Base-by-base conservation (phyloP, 1,140 invertebrate species). In the Acyrthosiphon pisum region DNA sequence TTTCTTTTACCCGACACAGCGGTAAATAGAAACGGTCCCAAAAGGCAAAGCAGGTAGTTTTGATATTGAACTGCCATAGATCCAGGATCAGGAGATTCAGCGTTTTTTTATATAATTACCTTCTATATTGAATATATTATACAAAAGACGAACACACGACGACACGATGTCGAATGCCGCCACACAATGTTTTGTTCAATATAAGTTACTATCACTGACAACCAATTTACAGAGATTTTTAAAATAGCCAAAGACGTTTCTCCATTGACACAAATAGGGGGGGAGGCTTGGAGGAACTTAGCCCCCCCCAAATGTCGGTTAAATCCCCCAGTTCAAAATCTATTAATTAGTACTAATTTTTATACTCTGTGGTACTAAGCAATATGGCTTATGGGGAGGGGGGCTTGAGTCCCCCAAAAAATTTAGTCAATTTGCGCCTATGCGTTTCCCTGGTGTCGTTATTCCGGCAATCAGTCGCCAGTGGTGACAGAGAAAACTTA, bases 31-130 rank as follows among this genome's bases (percentile, higher is more conserved):
- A 60, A 60, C 1, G n/a, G 30, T 76, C 30, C 14, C 60, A 4
- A 26, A 84, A 41, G 83, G 41, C 9, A 84, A 84, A 44, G 37
- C 81, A 83, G 81, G 81, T 84, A 84, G 41, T 84, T 84, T 84
- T 9, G 23, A 41, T 41, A 44, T 26, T 41, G 83, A 84, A 84
- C 37, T 26, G 83, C 23, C 37, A 44, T 84, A 3, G 14, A 76
- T 76, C 60, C 14, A 4, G 60, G n/a, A 76, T n/a, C 11, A n/a
- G 14, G 14, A 68, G 60, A 76, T 68, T 14, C n/a, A 1, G 18
- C 1, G 30, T 76, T 76, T 76, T n/a, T n/a, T 4, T 53, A 53
- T 53, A 53, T 7, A 41, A 41, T 41, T 41, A 41, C 41, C 41
- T 41, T 4, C 41, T 41, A 41, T 41, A 41, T 41, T 41, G 41